Conservation (phyloP, 2,888 invertebrate species). For the Scaptomyza tumidula region DNA sequence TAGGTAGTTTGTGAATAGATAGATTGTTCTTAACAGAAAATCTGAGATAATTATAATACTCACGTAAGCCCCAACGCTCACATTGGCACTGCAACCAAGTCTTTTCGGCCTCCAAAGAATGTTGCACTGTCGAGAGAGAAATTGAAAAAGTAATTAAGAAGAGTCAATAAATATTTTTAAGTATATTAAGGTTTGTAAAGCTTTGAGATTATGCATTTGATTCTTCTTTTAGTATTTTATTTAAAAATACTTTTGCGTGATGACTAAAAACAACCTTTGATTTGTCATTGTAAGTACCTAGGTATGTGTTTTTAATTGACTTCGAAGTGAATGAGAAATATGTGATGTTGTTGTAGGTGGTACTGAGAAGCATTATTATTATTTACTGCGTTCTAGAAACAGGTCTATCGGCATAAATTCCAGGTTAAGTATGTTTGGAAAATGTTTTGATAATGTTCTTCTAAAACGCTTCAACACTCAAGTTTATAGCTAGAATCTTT, state of each 20-base stretch:
- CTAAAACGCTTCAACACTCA: no score
- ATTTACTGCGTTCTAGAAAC: slow-evolving; percentile 15
- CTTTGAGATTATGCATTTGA: no score
- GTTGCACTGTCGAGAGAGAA: slow-evolving; percentile 87
- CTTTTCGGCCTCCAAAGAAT: slow-evolving; percentile 94
- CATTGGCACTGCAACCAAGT: slow-evolving; percentile 96
- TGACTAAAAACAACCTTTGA: no score
- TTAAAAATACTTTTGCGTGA: no score
- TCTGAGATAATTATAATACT: slow-evolving; percentile 60
- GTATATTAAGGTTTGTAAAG: no score
- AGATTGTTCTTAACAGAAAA: slow-evolving; percentile 22
- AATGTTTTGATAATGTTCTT: no score
- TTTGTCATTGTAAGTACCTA: no score
- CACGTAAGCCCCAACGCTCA: slow-evolving; percentile 91
- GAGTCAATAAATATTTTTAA: neutral
- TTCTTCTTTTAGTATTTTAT: no score
- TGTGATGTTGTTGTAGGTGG: neutral
- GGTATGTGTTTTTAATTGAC: no score
- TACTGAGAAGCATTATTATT: neutral
- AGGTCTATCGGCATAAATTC: neutral
- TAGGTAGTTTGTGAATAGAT: slow-evolving; percentile 24
- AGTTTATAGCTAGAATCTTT: no score
- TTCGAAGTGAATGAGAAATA: neutral
- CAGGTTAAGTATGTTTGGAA: no score
- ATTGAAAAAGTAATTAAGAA: neutral